Evolutionary conservation across 2,797 vertebrate genomes (phyloP), one percentile per base, ranked within the genome.

Genomic region (Rhinophrynus dorsalis): DNA sequence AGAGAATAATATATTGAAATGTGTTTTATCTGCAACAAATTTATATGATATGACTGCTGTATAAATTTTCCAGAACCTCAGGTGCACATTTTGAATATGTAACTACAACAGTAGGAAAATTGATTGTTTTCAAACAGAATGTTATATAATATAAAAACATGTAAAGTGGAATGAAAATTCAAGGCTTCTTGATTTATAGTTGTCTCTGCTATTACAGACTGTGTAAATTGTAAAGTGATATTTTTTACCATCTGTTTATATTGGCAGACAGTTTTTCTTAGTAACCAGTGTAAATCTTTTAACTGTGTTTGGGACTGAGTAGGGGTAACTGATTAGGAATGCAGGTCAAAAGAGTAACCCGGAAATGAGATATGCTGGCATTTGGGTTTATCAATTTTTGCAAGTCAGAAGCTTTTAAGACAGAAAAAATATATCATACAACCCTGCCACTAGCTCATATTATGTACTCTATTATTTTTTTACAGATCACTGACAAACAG

Each of bases 211-310:
- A 30, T 54, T 54, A 33, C 11, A 66, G 17, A n/a, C 18, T 56
- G 17, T 27, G 52, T 57, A 56, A 57, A 35, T 67, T 67, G 64
- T 57, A 58, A 58, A 67, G 6, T 67, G 65, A 67, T 67, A 58
- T 50, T 42, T 38, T 35, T 58, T 58, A 35, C 65, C 65, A 67
- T 56, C 65, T 67, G 65, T 67, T 67, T 56, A 27, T 45, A 50
- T 58, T 67, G 54, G 54, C 42, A 58, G 27, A n/a, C n/a, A 38
- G 38, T 15, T 56, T 67, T 67, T 67, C 20, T 27, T 58, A n/a
- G 30, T 58, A 57, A 18, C 27, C 42, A 21, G 7, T 50, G 65
- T 58, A 35, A 67, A 35, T 60, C 57, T 29, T 60, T 18, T 27
- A 60, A 24, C 11, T 60, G n/a, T 67, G 29, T 67, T 35, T 37